A percentile compares a stretch with the other conserved stretches of the same genome.
phyloP scores from a whole-genome alignment of 2,888 invertebrate species.

The Aspidapion aeneum region DNA sequence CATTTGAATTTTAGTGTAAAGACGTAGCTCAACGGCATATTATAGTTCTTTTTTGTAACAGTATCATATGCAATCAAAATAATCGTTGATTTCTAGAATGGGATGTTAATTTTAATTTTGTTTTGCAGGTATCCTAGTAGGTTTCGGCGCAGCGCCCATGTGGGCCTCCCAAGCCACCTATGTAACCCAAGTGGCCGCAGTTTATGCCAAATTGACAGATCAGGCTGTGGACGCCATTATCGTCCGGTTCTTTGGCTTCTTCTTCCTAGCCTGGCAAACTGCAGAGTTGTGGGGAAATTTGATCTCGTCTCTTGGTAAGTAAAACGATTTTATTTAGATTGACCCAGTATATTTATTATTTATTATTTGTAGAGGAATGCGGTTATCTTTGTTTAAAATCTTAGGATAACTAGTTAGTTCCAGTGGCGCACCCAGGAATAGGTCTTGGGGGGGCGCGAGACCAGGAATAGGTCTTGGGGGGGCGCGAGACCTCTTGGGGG shows the following conservation, averaged over 20 bases:
- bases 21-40: too few species aligned
- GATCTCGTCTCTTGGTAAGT: constrained; percentile 86
- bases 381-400: too few species aligned
- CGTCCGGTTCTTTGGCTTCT: constrained; percentile 96
- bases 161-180: constrained; percentile 99
- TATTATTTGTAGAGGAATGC: neutral
- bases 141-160: constrained; percentile 94
- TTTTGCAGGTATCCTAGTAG: constrained; percentile 70
- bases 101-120: too few species aligned
- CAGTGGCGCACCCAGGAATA: too few species aligned
- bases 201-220: constrained; percentile 84
- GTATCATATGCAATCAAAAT: too few species aligned
- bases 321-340: too few species aligned
- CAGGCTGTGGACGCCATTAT: constrained; percentile 89
- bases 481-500: too few species aligned
- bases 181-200: constrained; percentile 89
- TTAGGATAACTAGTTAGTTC: neutral
- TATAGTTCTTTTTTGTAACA: too few species aligned
- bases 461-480: too few species aligned
- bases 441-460: too few species aligned
- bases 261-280: constrained; percentile 97
- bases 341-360: neutral
- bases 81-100: too few species aligned
- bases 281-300: constrained; percentile 96
- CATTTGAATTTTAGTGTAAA: too few species aligned